Base-by-base conservation (phyloP, 2,113 vertebrate genomes). In the Tyrannus savana region DNA sequence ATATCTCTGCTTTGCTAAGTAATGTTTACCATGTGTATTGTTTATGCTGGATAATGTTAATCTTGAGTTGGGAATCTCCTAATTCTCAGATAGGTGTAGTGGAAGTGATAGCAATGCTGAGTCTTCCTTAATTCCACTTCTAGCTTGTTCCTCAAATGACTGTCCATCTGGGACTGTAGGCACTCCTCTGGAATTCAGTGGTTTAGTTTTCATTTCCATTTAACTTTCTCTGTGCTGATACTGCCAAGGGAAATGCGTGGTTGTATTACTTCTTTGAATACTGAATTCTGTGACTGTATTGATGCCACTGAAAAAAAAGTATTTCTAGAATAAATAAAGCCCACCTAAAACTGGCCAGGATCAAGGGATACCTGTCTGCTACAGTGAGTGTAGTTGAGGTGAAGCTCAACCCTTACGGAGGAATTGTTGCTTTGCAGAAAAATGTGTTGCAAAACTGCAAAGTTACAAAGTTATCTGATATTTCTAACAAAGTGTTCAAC, bases 341-440 rank as follows among this genome's bases (percentile, higher is more conserved):
- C 27, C 12, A 56, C 8, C 44, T 68, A 50, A 66, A 76, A 53
- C 8, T 50, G 41, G 24, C 27, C 30, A 81, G 49, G 16, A 52
- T 67, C 21, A 25, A 49, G 39, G 50, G 30, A 64, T 44, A 89
- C 63, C 50, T 64, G 1, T 56, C 62, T 0, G 2, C 44, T 50
- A 1, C 1, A 2, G 6, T 68, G 19, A 73, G 23, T 27, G 19
- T 35, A 27, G 8, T 7, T 64, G 37, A 67, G 19, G 42, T 92
- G 18, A 68, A 64, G 44, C 23, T 77, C 44, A 42, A 2, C 19
- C 7, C 19, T 30, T 47, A 19, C 1, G 0, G 0, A 74, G 50
- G 23, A 80, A 42, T 50, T 46, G 33, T 1, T 84, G 44, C 69
- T 80, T 78, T 75, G 33, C 47, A 84, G 68, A 90, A 86, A 73